Evolutionary conservation across 1,140 invertebrate species (phyloP).

Genomic region (Euura lappo): DNA sequence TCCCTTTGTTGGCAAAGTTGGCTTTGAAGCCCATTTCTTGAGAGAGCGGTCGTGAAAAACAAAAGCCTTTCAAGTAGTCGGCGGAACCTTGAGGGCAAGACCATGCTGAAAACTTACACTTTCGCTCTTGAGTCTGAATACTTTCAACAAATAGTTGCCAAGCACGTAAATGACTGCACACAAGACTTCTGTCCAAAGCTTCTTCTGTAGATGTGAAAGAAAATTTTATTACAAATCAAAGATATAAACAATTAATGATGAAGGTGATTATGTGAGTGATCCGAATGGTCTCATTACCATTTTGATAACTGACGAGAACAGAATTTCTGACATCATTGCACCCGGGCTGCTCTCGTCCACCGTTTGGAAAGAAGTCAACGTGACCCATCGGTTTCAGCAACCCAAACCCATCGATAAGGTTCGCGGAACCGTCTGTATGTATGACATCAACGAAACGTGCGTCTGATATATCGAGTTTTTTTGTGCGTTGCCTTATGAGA

Average conservation of each 20-base stretch:
- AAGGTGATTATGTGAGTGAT: too few species aligned
- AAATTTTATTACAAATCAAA: constrained; percentile 8
- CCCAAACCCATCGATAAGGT: constrained; percentile 74
- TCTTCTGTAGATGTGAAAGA: constrained; percentile 43
- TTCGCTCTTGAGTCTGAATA: constrained; percentile 57
- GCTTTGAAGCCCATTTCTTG: constrained; percentile 56
- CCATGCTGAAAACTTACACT: constrained; percentile 59
- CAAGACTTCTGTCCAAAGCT: constrained; percentile 61
- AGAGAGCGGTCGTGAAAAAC: constrained; percentile 53
- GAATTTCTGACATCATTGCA: constrained; percentile 64
- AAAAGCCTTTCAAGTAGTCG: constrained; percentile 52
- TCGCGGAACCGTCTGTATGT: constrained; percentile 75
- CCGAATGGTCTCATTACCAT: constrained; percentile 34
- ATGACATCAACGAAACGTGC: constrained; percentile 86
- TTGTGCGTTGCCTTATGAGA: constrained; percentile 53
- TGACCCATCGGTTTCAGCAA: constrained; percentile 67
- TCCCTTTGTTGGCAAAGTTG: constrained; percentile 48
- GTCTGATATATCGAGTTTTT: constrained; percentile 77
- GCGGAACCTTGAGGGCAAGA: constrained; percentile 53
- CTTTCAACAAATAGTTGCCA: constrained; percentile 76
- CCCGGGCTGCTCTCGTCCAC: constrained; percentile 74
- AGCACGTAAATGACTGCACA: constrained; percentile 76
- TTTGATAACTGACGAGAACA: constrained; percentile 60
- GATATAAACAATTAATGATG: neutral
- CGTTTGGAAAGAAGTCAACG: constrained; percentile 79